Conservation (phyloP, 2,113 vertebrate species). For the Diphyllodes magnificus region DNA sequence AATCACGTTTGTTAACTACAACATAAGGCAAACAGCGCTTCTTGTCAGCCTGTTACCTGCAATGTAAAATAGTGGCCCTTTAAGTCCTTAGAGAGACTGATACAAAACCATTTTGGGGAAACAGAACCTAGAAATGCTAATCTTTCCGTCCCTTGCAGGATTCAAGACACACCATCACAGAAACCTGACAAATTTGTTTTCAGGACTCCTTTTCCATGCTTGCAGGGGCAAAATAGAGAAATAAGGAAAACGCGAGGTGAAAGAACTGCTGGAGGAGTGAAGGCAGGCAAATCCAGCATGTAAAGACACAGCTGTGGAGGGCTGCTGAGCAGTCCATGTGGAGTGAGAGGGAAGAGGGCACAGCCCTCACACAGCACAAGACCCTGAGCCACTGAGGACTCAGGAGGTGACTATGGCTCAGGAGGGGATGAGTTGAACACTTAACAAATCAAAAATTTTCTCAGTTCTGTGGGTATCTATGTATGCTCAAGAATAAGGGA, state of each 20-base stretch:
- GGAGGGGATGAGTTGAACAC: neutral
- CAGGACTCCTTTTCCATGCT: neutral
- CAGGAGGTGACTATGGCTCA: neutral
- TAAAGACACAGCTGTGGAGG: rapidly evolving
- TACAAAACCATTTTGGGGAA: neutral
- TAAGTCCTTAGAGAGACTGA: neutral
- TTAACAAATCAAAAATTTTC: neutral
- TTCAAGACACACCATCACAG: neutral
- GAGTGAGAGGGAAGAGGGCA: neutral
- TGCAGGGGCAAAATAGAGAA: neutral
- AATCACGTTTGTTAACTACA: rapidly evolving
- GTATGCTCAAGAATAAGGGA: neutral
- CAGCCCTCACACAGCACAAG: neutral
- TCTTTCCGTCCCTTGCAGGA: neutral
- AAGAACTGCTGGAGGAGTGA: neutral
- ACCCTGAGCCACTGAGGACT: rapidly evolving
- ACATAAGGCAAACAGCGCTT: neutral
- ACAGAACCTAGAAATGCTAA: neutral
- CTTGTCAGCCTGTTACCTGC: neutral
- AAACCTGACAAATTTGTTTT: neutral
- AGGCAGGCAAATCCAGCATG: neutral
- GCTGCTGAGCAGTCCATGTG: neutral
- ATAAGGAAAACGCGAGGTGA: rapidly evolving
- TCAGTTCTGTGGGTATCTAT: neutral
- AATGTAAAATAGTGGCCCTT: neutral